Percentiles rank a stretch among this genome's conserved stretches.
Conservation (phyloP, 2,797 vertebrate species). For the Lepilemur ruficaudatus region DNA sequence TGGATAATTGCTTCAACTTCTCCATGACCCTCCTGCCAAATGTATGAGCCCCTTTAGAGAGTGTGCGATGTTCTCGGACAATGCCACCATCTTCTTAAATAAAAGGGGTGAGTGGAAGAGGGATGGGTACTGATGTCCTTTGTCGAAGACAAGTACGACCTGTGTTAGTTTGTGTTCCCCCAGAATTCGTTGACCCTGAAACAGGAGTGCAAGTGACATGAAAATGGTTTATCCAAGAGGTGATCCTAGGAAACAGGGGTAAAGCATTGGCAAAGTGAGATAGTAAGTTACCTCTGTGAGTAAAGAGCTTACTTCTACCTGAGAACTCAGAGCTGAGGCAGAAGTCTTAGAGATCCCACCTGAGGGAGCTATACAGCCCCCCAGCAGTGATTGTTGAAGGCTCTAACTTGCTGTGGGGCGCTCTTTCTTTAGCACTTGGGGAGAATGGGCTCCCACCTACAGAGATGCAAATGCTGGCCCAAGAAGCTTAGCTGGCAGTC, state of each 20-base stretch:
- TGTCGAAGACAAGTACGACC: not conserved
- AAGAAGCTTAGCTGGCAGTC: not conserved
- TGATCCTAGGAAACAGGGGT: not conserved
- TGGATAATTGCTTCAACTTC: slow-evolving; percentile 60
- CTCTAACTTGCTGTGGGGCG: not conserved
- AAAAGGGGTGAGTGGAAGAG: not conserved
- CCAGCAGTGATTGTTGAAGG: not conserved
- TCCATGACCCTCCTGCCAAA: not conserved
- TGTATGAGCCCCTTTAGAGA: not conserved
- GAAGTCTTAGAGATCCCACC: not conserved
- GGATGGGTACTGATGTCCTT: not conserved
- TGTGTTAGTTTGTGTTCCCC: not conserved
- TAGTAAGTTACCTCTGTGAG: not conserved
- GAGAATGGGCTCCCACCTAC: not conserved
- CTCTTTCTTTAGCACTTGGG: not conserved
- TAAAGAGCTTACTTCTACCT: not conserved
- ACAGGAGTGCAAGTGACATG: not conserved
- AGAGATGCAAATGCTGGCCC: not conserved
- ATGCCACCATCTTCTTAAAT: not conserved
- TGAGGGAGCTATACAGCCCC: not conserved
- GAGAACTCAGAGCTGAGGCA: not conserved
- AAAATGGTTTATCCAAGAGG: not conserved
- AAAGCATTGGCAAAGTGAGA: not conserved
- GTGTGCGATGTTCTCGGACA: not conserved
- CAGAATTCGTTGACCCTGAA: not conserved